A percentile compares a stretch with the other conserved stretches of the same genome.
Conservation (phyloP, 2,888 invertebrate genomes). For the Alcis repandata region DNA sequence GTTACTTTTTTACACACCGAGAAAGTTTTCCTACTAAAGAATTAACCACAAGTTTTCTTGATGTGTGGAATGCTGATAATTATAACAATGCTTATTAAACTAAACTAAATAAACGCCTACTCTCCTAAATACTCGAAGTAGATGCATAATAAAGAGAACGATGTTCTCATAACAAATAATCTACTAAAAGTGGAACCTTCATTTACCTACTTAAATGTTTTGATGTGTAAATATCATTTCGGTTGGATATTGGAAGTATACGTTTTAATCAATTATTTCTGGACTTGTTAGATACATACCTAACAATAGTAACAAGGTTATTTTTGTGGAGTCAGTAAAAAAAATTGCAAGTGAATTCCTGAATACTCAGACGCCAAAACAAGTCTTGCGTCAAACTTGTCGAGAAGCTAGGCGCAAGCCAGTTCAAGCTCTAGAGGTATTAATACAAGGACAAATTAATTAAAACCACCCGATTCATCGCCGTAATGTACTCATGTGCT, state of each 20-base stretch:
- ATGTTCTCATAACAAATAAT: constrained; percentile 16
- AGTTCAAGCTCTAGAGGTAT: no score
- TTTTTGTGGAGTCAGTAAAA: no score
- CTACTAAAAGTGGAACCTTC: constrained; percentile 17
- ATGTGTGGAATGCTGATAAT: constrained; percentile 27
- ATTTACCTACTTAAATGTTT: constrained; percentile 14
- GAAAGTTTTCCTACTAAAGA: constrained; percentile 5
- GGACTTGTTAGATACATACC: no score
- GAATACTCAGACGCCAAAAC: no score
- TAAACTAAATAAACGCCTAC: constrained; percentile 35
- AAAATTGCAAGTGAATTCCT: no score
- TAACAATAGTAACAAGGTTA: no score
- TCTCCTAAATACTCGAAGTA: constrained; percentile 27
- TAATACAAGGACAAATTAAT: no score
- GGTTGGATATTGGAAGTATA: constrained; percentile 19
- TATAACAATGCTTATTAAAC: constrained; percentile 34
- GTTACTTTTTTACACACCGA: constrained; percentile 33
- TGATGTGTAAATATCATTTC: constrained; percentile 18
- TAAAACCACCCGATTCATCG: no score
- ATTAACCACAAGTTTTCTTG: constrained; percentile 31
- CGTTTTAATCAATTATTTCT: no score
- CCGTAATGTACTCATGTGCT: not conserved
- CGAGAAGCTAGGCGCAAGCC: no score
- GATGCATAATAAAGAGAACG: constrained; percentile 16
- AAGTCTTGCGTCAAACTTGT: no score